phyloP scores from a whole-genome alignment of 1,140 invertebrate species.

The Zophobas atratus region DNA sequence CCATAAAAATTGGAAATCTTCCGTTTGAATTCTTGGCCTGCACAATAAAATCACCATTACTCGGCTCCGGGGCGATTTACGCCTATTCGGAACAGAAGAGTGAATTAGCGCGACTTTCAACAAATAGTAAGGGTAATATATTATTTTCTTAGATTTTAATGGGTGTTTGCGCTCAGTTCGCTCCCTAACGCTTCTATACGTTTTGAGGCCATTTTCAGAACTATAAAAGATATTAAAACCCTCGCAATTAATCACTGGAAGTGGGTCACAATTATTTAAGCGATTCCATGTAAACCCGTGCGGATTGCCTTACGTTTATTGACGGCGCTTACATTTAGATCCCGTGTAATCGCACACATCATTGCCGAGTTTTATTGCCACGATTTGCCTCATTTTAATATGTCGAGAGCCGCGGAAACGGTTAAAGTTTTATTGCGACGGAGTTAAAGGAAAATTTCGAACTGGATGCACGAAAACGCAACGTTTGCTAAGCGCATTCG shows the following conservation, averaged over 20 bases:
- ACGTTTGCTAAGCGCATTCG: too few relatives aligned
- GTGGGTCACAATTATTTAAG: slow-evolving; percentile 6
- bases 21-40: background rate
- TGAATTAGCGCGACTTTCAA: background rate
- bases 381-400: background rate
- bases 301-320: background rate
- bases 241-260: slow-evolving; percentile 4
- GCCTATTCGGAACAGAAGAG: slow-evolving; percentile 7
- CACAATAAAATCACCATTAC: background rate
- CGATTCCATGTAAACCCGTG: background rate
- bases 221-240: slow-evolving; percentile 11
- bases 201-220: slow-evolving; percentile 1
- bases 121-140: slow-evolving; percentile 5
- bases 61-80: background rate
- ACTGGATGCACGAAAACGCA: too few relatives aligned
- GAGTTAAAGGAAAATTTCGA: too few relatives aligned
- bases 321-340: background rate
- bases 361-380: background rate
- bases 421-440: too few relatives aligned
- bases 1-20: background rate
- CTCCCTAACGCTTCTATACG: background rate
- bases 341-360: background rate
- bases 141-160: slow-evolving; percentile 9
- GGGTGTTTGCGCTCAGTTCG: background rate
- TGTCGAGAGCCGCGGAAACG: too few relatives aligned